Evolutionary conservation across 2,888 invertebrate species (phyloP), one percentile per base, ranked within the genome.

Genomic region (Calameuta filiformis): DNA sequence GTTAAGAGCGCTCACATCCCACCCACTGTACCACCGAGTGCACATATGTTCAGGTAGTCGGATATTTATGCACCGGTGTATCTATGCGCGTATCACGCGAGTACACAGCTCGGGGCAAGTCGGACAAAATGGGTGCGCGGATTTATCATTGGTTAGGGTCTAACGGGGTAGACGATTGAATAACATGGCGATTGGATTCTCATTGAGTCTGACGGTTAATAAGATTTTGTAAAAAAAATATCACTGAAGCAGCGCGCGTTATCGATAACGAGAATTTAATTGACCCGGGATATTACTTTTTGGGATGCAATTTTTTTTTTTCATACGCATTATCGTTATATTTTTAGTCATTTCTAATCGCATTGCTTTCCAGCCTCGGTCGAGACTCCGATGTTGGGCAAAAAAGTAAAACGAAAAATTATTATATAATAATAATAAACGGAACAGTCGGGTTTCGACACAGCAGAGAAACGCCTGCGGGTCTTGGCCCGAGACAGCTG

Each of bases 391-490:
- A 56, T 56, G 56, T 23, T 9, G 34, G n/a, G 1, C 1, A 3
- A 31, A 71, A 31, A 33, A 69, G 30, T 1, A 69, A 71, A 71
- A 71, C 12, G 6, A 71, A 71, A 69, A 71, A 31, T 31, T 35
- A 35, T 35, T 3, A 33, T 33, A 33, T 33, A 33, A 33, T 33
- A n/a, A 69, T 69, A 69, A 69, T 69, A 31, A 15, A 71, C 12
- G 71, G 34, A 71, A 78, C 76, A 77, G 83, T 77, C 77, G 77
- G 73, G 83, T 84, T 84, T 84, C 84, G 83, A 83, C 83, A 84
- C 80, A 78, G 83, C 15, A 33, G 75, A 23, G 56, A 56, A 56
- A 56, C 56, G 56, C 56, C 56, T 23, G 56, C 56, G 56, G 56
- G 56, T 9, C 15, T 56, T 9, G 23, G 56, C 9, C 23, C 23